phyloP scores from a whole-genome alignment of 2,888 invertebrate species.

The Idaea dimidiata region DNA sequence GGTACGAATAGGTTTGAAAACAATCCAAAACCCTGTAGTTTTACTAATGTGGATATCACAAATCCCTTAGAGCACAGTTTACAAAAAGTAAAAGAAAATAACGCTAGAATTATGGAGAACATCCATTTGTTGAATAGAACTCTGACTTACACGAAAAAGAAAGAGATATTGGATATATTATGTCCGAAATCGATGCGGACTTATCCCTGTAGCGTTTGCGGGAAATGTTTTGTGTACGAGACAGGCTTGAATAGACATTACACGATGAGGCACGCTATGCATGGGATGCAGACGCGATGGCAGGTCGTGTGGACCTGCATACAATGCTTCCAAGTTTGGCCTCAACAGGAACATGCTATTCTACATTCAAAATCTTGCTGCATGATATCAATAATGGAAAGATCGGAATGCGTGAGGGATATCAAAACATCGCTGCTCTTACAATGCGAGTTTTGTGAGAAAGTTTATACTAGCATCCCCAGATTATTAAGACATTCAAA shows the following conservation, averaged over 20 bases:
- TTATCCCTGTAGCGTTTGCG: conserved; percentile 67
- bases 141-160: conserved; percentile 69
- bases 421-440: conserved; percentile 70
- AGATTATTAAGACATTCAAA: conserved; percentile 65
- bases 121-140: conserved; percentile 71
- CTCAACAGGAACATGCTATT: conserved; percentile 58
- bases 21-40: conserved; percentile 5
- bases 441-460: conserved; percentile 75
- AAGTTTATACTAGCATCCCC: conserved; percentile 71
- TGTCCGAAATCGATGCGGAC: conserved; percentile 58
- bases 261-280: conserved; percentile 55
- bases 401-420: conserved; percentile 53
- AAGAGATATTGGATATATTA: conserved; percentile 60
- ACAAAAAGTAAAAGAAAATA: conserved; percentile 72
- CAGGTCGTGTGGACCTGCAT: conserved; percentile 75
- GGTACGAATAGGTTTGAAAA: conserved; percentile 5
- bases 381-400: conserved; percentile 37
- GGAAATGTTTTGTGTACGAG: conserved; percentile 73
- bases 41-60: conserved; percentile 20
- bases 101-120: conserved; percentile 74
- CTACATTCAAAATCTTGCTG: conserved; percentile 61
- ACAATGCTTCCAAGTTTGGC: conserved; percentile 76
- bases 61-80: conserved; percentile 67
- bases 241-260: conserved; percentile 69
- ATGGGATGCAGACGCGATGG: conserved; percentile 62